phyloP scores from a whole-genome alignment of 1,140 invertebrate genomes.

The Trachymyrmex septentrionalis region DNA sequence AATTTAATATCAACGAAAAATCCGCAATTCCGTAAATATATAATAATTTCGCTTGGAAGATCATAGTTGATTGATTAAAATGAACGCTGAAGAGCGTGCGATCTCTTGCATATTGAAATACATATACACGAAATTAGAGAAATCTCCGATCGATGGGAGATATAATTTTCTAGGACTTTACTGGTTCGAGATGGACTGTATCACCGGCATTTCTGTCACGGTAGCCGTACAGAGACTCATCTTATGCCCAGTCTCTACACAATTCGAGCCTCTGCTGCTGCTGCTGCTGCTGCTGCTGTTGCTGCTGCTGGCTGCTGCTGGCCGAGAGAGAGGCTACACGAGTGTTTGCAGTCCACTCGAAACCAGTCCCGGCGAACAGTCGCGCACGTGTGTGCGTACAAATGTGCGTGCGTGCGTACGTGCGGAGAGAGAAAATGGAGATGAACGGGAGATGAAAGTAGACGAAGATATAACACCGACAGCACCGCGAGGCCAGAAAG shows the following conservation, averaged over 20 bases:
- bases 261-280: slow-evolving; percentile 65
- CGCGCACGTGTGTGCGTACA: slow-evolving; percentile 7
- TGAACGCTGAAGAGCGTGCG: too few species aligned
- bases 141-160: too few species aligned
- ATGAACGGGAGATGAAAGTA: slow-evolving; percentile 60
- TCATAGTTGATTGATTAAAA: too few species aligned
- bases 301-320: slow-evolving; percentile 48
- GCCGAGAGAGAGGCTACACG: too few species aligned
- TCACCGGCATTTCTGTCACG: neutral
- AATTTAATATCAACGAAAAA: too few species aligned
- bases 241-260: slow-evolving; percentile 65
- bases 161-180: neutral
- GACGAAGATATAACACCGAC: slow-evolving; percentile 61
- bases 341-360: slow-evolving; percentile 80
- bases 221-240: slow-evolving; percentile 55
- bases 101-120: too few species aligned
- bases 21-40: too few species aligned
- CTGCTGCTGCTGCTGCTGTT: slow-evolving; percentile 36
- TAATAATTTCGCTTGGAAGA: too few species aligned
- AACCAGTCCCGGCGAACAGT: slow-evolving; percentile 79
- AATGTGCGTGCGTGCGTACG: neutral
- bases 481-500: slow-evolving; percentile 70
- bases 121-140: too few species aligned
- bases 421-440: slow-evolving; percentile 61
- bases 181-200: neutral